Conservation (phyloP, 2,888 invertebrate genomes). For the Parnassius orleans region DNA sequence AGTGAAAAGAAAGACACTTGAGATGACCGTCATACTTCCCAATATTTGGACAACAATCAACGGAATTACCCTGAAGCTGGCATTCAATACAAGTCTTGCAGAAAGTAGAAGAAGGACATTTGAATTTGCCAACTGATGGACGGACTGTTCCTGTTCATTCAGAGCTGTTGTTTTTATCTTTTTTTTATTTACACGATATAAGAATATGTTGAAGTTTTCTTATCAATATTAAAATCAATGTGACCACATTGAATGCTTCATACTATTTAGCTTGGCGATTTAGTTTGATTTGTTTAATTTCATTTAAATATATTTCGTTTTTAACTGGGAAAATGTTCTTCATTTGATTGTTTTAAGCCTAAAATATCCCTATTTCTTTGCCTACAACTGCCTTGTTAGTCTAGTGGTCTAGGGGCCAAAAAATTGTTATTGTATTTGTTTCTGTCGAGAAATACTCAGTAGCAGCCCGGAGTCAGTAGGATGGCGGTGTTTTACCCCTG, state of each 20-base stretch:
- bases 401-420: too few species aligned
- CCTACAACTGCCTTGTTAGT: too few species aligned
- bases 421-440: too few species aligned
- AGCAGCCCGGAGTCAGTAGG: too few species aligned
- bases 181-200: slow-evolving; percentile 62
- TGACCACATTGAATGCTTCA: slow-evolving; percentile 58
- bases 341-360: slow-evolving; percentile 10
- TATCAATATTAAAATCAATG: slow-evolving; percentile 48
- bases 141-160: slow-evolving; percentile 59
- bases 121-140: slow-evolving; percentile 69
- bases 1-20: slow-evolving; percentile 79
- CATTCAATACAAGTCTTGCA: slow-evolving; percentile 62
- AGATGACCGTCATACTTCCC: slow-evolving; percentile 51
- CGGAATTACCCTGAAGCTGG: slow-evolving; percentile 74
- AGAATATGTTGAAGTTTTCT: slow-evolving; percentile 55
- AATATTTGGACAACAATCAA: slow-evolving; percentile 75
- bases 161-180: slow-evolving; percentile 59
- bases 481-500: too few species aligned
- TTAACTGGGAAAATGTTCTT: slow-evolving; percentile 44
- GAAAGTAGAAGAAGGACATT: slow-evolving; percentile 60
- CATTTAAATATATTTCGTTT: slow-evolving; percentile 74
- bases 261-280: slow-evolving; percentile 70
- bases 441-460: too few species aligned
- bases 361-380: too few species aligned
- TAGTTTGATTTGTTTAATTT: slow-evolving; percentile 74